These are phyloP conservation scores for Burhinus bistriatus DNA, from an alignment of 2,113 vertebrate species.

Conservation along the genomic window DNA sequence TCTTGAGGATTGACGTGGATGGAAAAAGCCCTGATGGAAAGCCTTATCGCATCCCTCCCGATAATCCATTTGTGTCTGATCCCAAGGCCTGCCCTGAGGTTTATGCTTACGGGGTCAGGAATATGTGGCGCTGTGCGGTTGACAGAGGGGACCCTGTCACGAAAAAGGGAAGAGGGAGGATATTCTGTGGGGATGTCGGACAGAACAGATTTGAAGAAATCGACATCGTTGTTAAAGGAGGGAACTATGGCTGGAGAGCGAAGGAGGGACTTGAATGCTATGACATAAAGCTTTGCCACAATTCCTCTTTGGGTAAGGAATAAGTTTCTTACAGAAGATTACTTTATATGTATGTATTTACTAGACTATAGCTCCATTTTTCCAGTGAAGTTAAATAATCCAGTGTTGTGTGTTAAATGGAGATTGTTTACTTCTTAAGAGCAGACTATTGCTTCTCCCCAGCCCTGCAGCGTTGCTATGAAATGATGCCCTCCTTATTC, in stretches of 20 bases:
- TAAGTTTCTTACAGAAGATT: background rate
- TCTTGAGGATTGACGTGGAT: slow-evolving; percentile 81
- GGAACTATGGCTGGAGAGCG: slow-evolving; percentile 87
- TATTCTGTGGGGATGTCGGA: slow-evolving; percentile 86
- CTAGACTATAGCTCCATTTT: background rate
- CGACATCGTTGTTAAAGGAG: slow-evolving; percentile 82
- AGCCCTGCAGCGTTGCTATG: background rate
- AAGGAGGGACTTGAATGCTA: slow-evolving; percentile 88
- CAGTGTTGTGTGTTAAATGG: background rate
- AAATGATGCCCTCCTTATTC: background rate
- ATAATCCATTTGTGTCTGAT: slow-evolving; percentile 80
- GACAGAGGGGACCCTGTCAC: slow-evolving; percentile 79
- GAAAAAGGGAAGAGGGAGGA: slow-evolving; percentile 73
- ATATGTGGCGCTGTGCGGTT: slow-evolving; percentile 85
- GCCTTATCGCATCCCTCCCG: slow-evolving; percentile 74
- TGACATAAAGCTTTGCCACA: slow-evolving; percentile 79
- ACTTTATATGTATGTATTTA: background rate
- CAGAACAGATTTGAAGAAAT: slow-evolving; percentile 89
- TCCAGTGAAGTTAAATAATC: background rate
- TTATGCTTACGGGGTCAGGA: slow-evolving; percentile 83
- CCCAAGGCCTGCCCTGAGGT: slow-evolving; percentile 72
- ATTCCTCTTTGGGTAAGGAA: slow-evolving; percentile 79
- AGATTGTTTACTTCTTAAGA: background rate
- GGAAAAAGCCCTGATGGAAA: slow-evolving; percentile 37
- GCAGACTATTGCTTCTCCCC: background rate